Evolutionary conservation across 2,113 vertebrate genomes (phyloP).

Genomic region (Desmodus rotundus): DNA sequence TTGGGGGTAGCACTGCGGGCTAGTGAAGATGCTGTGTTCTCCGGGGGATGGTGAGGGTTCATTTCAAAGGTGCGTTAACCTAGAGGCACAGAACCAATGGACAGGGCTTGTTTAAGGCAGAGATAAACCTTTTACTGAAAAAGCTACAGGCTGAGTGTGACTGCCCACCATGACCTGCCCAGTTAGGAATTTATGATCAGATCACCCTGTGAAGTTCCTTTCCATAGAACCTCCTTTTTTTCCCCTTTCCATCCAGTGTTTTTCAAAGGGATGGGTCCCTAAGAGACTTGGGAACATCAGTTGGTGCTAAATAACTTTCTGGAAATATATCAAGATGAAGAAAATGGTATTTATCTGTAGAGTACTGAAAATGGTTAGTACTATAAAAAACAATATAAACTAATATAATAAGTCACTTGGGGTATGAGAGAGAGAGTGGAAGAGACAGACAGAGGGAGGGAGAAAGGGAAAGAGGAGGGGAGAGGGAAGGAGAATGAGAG

Average conservation of each 20-base stretch:
- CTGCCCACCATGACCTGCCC: not conserved
- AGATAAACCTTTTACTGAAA: not conserved
- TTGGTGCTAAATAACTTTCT: not conserved
- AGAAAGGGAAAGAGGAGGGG: too few species aligned
- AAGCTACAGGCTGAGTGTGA: not conserved
- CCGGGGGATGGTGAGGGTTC: not conserved
- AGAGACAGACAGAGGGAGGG: not conserved
- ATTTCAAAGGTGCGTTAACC: not conserved
- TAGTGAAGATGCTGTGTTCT: not conserved
- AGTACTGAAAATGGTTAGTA: not conserved
- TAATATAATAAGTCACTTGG: not conserved
- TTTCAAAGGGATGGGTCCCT: not conserved
- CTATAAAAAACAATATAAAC: not conserved
- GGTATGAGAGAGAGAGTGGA: not conserved
- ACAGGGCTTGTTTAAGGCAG: not conserved
- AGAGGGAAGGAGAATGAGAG: too few species aligned
- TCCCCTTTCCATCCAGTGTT: not conserved
- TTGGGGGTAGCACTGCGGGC: not conserved
- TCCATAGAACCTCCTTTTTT: not conserved
- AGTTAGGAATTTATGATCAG: not conserved
- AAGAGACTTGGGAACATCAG: not conserved
- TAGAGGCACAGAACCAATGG: not conserved
- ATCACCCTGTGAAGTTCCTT: not conserved
- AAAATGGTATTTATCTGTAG: not conserved
- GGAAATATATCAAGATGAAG: not conserved